Base-by-base conservation (phyloP, 2,113 vertebrate species). In the Sapayoa aenigma region DNA sequence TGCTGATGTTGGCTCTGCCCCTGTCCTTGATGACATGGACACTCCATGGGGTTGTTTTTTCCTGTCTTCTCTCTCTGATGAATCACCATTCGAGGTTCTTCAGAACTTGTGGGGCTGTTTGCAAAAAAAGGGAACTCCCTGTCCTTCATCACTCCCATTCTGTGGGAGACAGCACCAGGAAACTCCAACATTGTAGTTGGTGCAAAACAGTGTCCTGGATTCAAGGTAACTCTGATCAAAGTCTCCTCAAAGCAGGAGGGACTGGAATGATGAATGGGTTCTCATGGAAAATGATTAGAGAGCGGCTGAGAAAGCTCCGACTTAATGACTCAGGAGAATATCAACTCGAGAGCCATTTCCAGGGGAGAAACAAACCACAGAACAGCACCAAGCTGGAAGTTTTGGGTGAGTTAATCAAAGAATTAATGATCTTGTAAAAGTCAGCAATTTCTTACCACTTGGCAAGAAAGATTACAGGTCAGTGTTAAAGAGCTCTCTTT, bases 351-450 rank as follows among this genome's bases (percentile, higher is more conserved):
- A 91, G 50, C 74, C 69, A 5, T 62, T 56, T 81, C 55, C 73
- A 89, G 59, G 42, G 37, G 60, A 93, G 87, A 91, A 84, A 94
- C 88, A 84, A 89, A 74, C 77, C 44, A 2, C 67, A 59, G 55
- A 74, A 35, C 12, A 73, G 60, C 73, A 87, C 52, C 50, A 12
- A 9, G 55, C 68, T 93, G 59, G 21, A 87, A 89, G 73, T 91
- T 95, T 84, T 24, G 60, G 69, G 31, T 58, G 88, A 95, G 94
- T 95, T 96, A 89, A 95, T 95, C 67, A 89, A 68, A 77, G 76
- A 76, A 87, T 87, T 89, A 89, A 91, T 80, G 46, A 49, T 47
- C 81, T 93, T 84, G 37, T 66, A 52, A 33, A 80, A 89, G 88
- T 77, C 84, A 87, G 90, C 90, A 84, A 84, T 89, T 96, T 89